phyloP scores from a whole-genome alignment of 2,113 vertebrate species.

The Dicrurus megarhynchus region DNA sequence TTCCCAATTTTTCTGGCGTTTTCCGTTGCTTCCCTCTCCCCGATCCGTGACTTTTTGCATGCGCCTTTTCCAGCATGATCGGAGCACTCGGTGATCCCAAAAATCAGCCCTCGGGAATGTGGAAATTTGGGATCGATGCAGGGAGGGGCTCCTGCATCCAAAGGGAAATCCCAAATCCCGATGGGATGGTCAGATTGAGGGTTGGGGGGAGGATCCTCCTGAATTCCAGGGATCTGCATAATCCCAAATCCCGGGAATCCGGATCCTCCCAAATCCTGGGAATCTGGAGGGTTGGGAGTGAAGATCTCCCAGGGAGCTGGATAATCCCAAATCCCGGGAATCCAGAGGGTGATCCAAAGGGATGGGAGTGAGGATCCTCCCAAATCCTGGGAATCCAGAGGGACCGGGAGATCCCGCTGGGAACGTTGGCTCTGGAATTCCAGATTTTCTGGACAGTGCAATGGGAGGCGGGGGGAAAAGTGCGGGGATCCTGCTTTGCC shows the following conservation, averaged over 20 bases:
- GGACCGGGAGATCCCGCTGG: not conserved
- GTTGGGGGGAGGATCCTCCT: not conserved
- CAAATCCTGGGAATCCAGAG: not conserved
- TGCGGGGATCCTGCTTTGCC: not conserved
- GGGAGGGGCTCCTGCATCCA: not conserved
- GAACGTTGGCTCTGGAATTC: fast-evolving
- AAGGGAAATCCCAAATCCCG: fast-evolving
- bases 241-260: too few species aligned
- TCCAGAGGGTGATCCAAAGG: not conserved
- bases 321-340: not conserved
- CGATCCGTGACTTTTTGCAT: not conserved
- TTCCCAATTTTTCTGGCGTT: not conserved
- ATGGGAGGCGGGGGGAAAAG: fast-evolving
- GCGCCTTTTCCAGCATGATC: not conserved
- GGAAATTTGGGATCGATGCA: fast-evolving
- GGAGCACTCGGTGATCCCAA: not conserved
- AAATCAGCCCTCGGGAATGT: not conserved
- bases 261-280: not conserved
- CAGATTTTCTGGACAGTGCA: fast-evolving
- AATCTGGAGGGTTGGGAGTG: not conserved
- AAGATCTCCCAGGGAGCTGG: not conserved
- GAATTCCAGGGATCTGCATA: not conserved
- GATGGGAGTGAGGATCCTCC: not conserved
- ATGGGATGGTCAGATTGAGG: not conserved
- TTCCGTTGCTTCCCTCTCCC: not conserved